Evolutionary conservation across 2,888 invertebrate genomes (phyloP), one percentile per base, ranked within the genome.

Genomic region (Eilema sororculum): DNA sequence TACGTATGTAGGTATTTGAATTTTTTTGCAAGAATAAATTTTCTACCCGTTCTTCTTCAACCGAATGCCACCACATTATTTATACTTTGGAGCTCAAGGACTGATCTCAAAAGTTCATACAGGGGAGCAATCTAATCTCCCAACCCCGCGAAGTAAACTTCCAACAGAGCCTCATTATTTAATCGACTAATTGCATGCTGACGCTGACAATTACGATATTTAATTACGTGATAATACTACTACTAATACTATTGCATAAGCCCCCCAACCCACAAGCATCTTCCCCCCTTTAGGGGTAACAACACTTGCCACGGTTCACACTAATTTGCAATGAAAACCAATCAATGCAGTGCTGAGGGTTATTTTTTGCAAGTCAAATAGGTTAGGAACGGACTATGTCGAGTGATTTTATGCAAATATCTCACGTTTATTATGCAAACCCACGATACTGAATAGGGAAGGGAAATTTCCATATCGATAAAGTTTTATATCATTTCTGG

Each of bases 361-460:
- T 80, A 85, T 86, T 92, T 90, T 94, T 93, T 91, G 94, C 94
- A 94, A 94, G 91, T 94, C 93, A 93, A 94, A 93, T 93, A 88
- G 89, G 88, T 88, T 87, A 87, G 87, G 76, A 84, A 80, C 84
- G 83, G 83, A 79, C 82, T 78, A 79, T 79, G 77, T 65, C 84
- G 85, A 89, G 87, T 89, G 92, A 93, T 92, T 93, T 93, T 93
- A 94, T 94, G 94, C 87, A 92, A 93, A 94, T 93, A 82, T 83
- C 68, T 82, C 81, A 82, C 88, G 90, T 90, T 93, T 93, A 93
- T 93, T 93, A 93, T 93, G 91, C 92, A 91, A 92, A 92, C 88
- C 89, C 82, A 85, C 84, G 80, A 80, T 73, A 58, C 74, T 80
- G 80, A 20, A 10, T 67, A 80, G 87, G 73, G 86, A 84, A 75